Base-by-base conservation (phyloP, 2,888 invertebrate species). In the Cylindroiulus punctatus region DNA sequence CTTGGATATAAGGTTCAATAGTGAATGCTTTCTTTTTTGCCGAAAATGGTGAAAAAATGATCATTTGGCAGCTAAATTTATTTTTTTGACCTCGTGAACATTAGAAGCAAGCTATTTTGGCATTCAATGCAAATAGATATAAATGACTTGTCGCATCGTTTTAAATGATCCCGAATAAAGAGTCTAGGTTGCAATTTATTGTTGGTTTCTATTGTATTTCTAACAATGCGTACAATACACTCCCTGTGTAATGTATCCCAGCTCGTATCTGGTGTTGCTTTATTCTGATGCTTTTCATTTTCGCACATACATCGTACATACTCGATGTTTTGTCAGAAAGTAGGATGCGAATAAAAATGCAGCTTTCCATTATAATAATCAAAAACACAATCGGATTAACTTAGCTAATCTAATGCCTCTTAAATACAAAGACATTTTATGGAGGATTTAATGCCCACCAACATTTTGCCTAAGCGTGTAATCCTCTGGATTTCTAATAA, bases 51-150 rank as follows among this genome's bases (percentile, higher is more conserved):
- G 30, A 17, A 26, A 76, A 76, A 76, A 76, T 76, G 76, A 76
- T 32, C 76, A 30, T 76, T 76, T 76, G 65, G 76, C 76, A 30
- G 76, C 76, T 76, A 76, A 76, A 30, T 76, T 30, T 30, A 76
- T 76, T 76, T 76, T 76, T 76, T 76, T 30, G 32, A 76, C 76
- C 76, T 30, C 30, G 30, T 76, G 76, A 76, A 76, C 76, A 76
- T 76, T 76, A 76, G 32, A 12, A 76, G 30, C 30, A 30, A 76
- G 76, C 76, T 12, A 76, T 76, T 76, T 30, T 76, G 57, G 76
- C 76, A 76, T 76, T 76, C 32, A 76, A 76, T 76, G 76, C 76
- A 76, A 76, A 76, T 76, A 76, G 30, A 76, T 32, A 76, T 76
- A 76, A 76, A 76, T 76, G 76, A 30, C 76, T 76, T 76, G 76